Evolutionary conservation across 2,797 vertebrate species (phyloP).

Genomic region (Brachyrhaphis roseni): DNA sequence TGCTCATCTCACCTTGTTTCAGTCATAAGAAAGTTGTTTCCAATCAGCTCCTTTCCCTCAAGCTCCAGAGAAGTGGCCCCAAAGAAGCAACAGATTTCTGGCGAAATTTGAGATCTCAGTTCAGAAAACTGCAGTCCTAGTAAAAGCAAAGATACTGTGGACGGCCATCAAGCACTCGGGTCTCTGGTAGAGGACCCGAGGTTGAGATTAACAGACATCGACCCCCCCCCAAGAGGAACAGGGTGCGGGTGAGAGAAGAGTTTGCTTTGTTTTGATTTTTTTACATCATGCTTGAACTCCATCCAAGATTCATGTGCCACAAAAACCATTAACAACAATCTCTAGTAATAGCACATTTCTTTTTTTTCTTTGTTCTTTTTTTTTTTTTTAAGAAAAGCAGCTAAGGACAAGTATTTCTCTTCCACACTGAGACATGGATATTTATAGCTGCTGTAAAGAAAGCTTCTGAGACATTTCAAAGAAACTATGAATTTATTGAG

Average conservation of each 20-base stretch:
- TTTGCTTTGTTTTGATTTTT: neutral
- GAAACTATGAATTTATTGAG: neutral
- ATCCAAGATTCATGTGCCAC: neutral
- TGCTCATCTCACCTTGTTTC: too few species aligned
- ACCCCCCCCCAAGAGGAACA: neutral
- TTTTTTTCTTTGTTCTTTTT: neutral
- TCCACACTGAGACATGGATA: neutral
- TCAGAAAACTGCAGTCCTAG: neutral
- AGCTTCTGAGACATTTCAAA: neutral
- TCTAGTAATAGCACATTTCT: neutral
- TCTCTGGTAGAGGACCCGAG: neutral
- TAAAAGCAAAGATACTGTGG: neutral
- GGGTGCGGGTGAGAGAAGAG: neutral
- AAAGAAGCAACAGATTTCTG: neutral
- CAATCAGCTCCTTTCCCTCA: neutral
- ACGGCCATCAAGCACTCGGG: neutral
- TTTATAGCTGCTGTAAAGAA: constrained; percentile 1
- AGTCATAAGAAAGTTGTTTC: too few species aligned
- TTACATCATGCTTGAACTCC: neutral
- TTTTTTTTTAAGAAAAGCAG: neutral
- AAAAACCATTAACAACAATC: neutral
- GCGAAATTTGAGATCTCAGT: neutral
- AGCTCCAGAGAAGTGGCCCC: too few species aligned
- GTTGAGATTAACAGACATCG: neutral
- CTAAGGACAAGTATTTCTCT: neutral